Conservation (phyloP, 2,888 invertebrate genomes). For the Gymnoscelis rufifasciata region DNA sequence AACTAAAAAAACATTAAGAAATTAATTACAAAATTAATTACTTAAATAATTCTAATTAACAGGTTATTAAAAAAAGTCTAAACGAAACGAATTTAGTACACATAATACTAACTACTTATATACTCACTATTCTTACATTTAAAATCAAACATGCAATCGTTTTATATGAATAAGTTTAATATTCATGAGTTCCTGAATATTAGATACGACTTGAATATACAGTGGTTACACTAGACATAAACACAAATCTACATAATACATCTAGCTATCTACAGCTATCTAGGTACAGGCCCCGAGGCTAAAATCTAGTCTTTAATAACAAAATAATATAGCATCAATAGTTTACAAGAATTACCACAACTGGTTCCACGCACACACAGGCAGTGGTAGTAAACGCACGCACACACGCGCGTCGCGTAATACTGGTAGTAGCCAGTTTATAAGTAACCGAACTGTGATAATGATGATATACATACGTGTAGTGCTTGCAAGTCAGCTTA, state of each 20-base stretch:
- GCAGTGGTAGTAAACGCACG: slow-evolving; percentile 28
- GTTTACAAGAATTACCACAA: slow-evolving; percentile 17
- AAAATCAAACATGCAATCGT: no score
- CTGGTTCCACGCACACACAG: slow-evolving; percentile 27
- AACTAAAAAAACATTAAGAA: no score
- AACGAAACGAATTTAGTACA: no score
- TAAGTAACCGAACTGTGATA: slow-evolving; percentile 75
- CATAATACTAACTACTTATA: no score
- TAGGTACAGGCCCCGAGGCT: slow-evolving; percentile 10
- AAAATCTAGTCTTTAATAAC: slow-evolving; percentile 28
- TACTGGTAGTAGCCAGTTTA: slow-evolving; percentile 71
- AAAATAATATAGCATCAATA: slow-evolving; percentile 27
- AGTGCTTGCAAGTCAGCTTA: slow-evolving; percentile 57
- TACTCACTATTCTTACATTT: no score
- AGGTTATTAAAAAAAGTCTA: no score
- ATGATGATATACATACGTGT: slow-evolving; percentile 69
- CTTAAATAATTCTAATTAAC: no score
- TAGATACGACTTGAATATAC: no score
- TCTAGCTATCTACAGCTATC: slow-evolving; percentile 14
- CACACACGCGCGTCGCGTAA: slow-evolving; percentile 62
- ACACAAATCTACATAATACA: slow-evolving; percentile 10
- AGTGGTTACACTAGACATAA: slow-evolving; percentile 4
- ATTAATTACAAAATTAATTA: no score
- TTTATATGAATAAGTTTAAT: no score
- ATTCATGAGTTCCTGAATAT: no score